Percentiles rank a stretch among this genome's conserved stretches.
phyloP scores from a whole-genome alignment of 2,888 invertebrate species.

The Andrena praecox region DNA sequence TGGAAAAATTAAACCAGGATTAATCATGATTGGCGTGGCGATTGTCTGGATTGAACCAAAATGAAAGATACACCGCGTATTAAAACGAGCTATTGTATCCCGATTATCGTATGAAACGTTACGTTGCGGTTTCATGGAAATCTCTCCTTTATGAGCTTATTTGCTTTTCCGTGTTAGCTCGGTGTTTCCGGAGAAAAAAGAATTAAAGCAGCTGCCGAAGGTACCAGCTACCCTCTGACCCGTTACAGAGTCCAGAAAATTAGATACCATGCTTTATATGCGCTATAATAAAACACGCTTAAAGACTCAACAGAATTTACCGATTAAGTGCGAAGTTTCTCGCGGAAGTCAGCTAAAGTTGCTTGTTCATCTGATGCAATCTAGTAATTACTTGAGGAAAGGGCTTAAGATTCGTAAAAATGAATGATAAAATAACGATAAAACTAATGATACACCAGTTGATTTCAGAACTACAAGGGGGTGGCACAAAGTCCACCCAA shows the following conservation, averaged over 20 bases:
- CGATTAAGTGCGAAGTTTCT: not conserved
- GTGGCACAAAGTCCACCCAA: too few relatives aligned
- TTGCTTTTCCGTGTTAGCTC: not conserved
- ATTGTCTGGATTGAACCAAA: not conserved
- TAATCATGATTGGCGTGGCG: not conserved
- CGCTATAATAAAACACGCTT: not conserved
- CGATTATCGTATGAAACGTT: not conserved
- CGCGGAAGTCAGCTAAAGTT: too few relatives aligned
- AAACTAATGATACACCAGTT: too few relatives aligned
- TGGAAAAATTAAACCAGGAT: not conserved
- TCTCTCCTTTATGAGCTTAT: not conserved
- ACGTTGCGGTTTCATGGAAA: not conserved
- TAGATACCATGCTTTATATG: constrained; percentile 24
- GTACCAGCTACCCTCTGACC: constrained; percentile 40
- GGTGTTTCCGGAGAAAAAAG: not conserved
- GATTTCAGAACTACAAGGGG: too few relatives aligned
- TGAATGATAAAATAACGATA: too few relatives aligned
- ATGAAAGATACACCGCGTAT: not conserved
- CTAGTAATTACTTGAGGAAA: too few relatives aligned
- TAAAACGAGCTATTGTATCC: not conserved
- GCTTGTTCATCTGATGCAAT: too few relatives aligned
- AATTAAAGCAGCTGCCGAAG: constrained; percentile 32
- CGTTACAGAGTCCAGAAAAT: constrained; percentile 47
- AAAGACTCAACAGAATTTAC: too few relatives aligned
- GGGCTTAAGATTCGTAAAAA: too few relatives aligned